Percentiles rank a stretch among this genome's conserved stretches.
These are phyloP conservation scores for Microctonus brassicae DNA, from an alignment of 2,888 invertebrate species.

Conservation along the genomic window DNA sequence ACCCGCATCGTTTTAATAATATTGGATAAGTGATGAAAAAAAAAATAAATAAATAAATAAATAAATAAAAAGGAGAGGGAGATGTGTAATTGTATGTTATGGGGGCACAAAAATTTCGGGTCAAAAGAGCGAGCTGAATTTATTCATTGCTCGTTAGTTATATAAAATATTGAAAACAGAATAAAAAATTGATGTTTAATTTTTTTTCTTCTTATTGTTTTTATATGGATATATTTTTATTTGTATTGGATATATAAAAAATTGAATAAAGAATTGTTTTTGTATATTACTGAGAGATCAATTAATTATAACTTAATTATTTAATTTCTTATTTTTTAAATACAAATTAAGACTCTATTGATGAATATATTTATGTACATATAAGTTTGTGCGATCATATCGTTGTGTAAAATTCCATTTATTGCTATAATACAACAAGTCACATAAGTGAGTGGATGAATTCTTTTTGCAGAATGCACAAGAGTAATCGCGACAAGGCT, in stretches of 20 bases:
- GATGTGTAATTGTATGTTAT: neutral
- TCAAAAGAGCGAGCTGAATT: neutral
- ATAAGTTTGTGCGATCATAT: conserved; percentile 2
- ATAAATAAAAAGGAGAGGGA: neutral
- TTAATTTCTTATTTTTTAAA: neutral
- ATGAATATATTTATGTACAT: neutral
- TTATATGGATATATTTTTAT: too few species aligned
- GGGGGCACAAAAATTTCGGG: neutral
- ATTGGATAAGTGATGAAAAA: neutral
- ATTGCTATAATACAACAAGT: conserved; percentile 14
- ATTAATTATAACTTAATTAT: too few species aligned
- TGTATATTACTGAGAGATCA: neutral
- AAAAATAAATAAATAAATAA: neutral
- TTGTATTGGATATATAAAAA: too few species aligned
- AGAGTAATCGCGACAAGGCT: conserved; percentile 22
- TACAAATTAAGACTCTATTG: conserved; percentile 18
- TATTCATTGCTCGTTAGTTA: too few species aligned
- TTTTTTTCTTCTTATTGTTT: too few species aligned
- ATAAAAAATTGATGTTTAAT: too few species aligned
- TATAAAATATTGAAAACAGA: neutral
- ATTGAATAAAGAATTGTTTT: neutral
- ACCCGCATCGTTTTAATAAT: conserved; percentile 24
- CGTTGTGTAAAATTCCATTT: conserved; percentile 23
- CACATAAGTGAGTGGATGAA: conserved; percentile 17
- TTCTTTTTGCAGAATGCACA: conserved; percentile 13